Evolutionary conservation across 2,888 invertebrate genomes (phyloP), one percentile per base, ranked within the genome.

Genomic region (Heliconius cydno): DNA sequence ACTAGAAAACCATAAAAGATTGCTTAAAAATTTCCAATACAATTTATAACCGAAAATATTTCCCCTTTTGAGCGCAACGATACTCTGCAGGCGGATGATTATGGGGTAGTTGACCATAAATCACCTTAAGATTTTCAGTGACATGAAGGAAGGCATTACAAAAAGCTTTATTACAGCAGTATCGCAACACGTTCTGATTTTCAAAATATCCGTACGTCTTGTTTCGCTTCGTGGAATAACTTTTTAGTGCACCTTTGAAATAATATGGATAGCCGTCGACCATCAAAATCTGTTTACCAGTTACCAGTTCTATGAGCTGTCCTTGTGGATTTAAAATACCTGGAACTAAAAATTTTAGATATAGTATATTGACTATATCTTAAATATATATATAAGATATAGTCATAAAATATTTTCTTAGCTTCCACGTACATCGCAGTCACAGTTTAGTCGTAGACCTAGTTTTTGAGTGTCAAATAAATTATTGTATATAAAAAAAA

Each of bases 201-300:
- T 52, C 52, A 28, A 6, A 57, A 30, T 22, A n/a, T 13, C 57
- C n/a, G 34, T 57, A 34, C 13, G n/a, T 38, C n/a, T 25, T 68
- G 57, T 34, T 57, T 13, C 72, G 57, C n/a, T 57, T 73, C 57
- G 57, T 12, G 68, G 83, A 74, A 0, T 79, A 46, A 28, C 81
- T 73, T 67, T 76, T 83, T 15, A 81, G 71, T 4, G 41, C 70
- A 12, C 79, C 74, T 77, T 87, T 90, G 71, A 81, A 87, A 81
- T 88, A 89, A 83, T 83, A 89, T 4, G 90, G 86, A 79, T 86
- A 90, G 3, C 86, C 87, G 19, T 88, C 79, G n/a, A 86, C 81
- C 13, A 89, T 66, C 28, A 90, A 79, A 7, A 87, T 77, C 19
- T 79, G 75, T 76, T 85, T 87, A 10, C 88, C 89, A 60, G 86